Base-by-base conservation (phyloP, 2,888 invertebrate genomes). In the Pecten maximus region DNA sequence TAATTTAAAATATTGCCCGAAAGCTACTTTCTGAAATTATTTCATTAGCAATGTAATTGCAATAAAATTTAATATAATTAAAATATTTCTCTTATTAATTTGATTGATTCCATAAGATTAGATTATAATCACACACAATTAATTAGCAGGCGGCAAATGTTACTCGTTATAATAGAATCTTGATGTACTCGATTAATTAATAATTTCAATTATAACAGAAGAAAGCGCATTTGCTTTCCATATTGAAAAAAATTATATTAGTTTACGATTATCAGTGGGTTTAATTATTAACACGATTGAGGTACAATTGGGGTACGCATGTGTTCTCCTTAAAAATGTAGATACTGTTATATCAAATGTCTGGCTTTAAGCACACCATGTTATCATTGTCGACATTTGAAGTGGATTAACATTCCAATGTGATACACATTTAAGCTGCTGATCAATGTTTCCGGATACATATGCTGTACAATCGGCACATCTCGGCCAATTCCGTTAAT, bases 1-100 rank as follows among this genome's bases (percentile, higher is more conserved):
- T 48, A 48, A 44, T 44, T 54, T 54, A 54, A 6, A 54, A 54
- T n/a, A 54, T 54, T 19, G 54, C 23, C 19, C 23, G n/a, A 19
- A 54, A 19, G 19, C 19, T n/a, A 3, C 54, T 54, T 8, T 2
- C 19, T n/a, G 54, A n/a, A 54, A 0, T 48, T 12, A 48, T 48
- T 48, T 48, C 19, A 48, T 54, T 54, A 54, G 54, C 54, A 54
- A 54, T 54, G 54, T 54, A 54, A 54, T 54, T 54, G n/a, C 54
- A n/a, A 54, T 54, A 23, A 19, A 54, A 54, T n/a, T n/a, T n/a
- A n/a, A n/a, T n/a, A n/a, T 54, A 19, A 54, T 54, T 54, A 23
- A 54, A 54, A 54, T n/a, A 50, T 19, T 54, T 54, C 54, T n/a
- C 23, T 54, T 23, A 54, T 54, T 23, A n/a, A 54, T 54, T 54